Base-by-base conservation (phyloP, 2,888 invertebrate species). In the Lottia gigantea region DNA sequence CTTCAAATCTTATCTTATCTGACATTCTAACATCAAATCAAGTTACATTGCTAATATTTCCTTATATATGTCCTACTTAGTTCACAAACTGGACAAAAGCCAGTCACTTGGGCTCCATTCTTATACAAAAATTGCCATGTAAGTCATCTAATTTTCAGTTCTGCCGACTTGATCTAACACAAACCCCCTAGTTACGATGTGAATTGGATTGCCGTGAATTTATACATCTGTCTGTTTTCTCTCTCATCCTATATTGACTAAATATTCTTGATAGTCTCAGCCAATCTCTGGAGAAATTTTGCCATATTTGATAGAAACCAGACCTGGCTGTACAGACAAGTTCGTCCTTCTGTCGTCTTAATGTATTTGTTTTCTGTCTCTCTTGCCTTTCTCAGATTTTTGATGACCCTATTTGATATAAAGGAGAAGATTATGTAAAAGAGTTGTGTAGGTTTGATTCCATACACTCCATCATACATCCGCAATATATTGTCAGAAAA, bases 211-310 rank as follows among this genome's bases (percentile, higher is more conserved):
- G 55, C 19, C 19, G 55, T 23, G 55, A 55, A 55, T 55, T 55
- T 55, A 55, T 55, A 23, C 55, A 23, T 55, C 55, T 55, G 55
- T 55, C 55, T 55, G 55, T 55, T 55, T 55, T 55, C 55, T 55
- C 23, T 55, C 55, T 55, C 55, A 23, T 55, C 55, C 12, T 23
- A 23, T 55, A 55, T 55, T 40, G 19, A 55, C 55, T 55, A 55
- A 55, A 55, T 55, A 55, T 55, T 55, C 55, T 55, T 55, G 55
- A 55, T 55, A 55, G 55, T 55, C 55, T 11, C 55, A 55, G 55
- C 23, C 55, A 55, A 55, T 55, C 55, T 55, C 55, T 55, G 55
- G 55, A 55, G 23, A 19, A 55, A 55, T 19, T 55, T 23, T 55
- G 55, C 19, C 55, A 23, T 19, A 11, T 55, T 23, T 55, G 55